Evolutionary conservation across 2,113 vertebrate genomes (phyloP), one percentile per base, ranked within the genome.

Genomic region (Triplophysa siluroides): DNA sequence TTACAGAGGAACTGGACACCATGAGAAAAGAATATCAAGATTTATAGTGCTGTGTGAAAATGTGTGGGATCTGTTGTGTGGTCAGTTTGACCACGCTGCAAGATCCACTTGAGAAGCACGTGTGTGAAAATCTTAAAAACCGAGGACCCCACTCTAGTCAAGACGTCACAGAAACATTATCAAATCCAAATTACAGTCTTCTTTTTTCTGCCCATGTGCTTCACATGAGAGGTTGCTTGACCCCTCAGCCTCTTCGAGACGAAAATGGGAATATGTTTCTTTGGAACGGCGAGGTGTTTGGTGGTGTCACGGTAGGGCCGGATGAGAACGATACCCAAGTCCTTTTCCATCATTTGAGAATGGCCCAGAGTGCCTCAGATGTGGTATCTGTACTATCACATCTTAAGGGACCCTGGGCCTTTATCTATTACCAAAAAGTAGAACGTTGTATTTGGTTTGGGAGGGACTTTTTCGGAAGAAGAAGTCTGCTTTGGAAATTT

Each of bases 271-370:
- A 96, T 60, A 58, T 96, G 24, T 91, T 99, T 38, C 83, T 96
- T 61, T 99, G 97, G 97, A 99, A 99, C 47, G 97, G 98, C 29
- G 97, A 99, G 89, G 76, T 99, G 58, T 98, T 99, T 29, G 83
- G 52, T 78, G 97, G 96, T 24, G 71, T 98, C 18, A 72, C 73
- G 0, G 81, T 99, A 50, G 89, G n/a, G 62, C 64, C 83, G 0
- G 70, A 86, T 43, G 94, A 96, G 56, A 99, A 97, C 21, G 97
- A 99, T 84, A 94, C 97, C 1, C 65, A 89, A 18, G 83, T 95
- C 29, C 8, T 98, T 69, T 93, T 94, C 50, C 81, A 8, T 76
- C 85, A 64, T 19, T 91, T 99, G n/a, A 90, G 91, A 0, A 86
- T 79, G 18, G 94, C 93, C 85, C 67, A 14, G 18, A 83, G 47